Conservation (phyloP, 2,888 invertebrate genomes). For the Synanthedon myopaeformis region DNA sequence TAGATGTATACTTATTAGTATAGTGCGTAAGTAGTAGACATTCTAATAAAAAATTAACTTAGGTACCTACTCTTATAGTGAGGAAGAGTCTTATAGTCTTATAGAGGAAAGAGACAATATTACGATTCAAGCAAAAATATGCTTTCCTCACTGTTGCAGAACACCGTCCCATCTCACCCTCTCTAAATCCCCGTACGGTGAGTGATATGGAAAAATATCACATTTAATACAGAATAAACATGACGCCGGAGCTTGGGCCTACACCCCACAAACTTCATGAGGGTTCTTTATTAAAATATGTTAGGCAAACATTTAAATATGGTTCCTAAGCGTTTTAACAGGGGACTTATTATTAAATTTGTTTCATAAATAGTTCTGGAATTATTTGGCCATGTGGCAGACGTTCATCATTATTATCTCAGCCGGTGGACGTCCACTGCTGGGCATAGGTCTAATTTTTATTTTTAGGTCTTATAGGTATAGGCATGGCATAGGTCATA, state of each 20-base stretch:
- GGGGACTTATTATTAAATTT: not conserved
- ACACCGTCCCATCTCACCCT: conserved; percentile 27
- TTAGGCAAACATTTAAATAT: conserved; percentile 41
- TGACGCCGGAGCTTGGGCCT: conserved; percentile 27
- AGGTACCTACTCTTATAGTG: too few species aligned
- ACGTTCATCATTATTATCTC: too few species aligned
- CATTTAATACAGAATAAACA: conserved; percentile 56
- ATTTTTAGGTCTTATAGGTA: too few species aligned
- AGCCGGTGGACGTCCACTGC: too few species aligned
- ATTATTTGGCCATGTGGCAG: too few species aligned
- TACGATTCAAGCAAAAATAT: not conserved
- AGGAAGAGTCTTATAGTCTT: too few species aligned
- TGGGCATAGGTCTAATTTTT: too few species aligned
- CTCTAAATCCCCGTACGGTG: conserved; percentile 37
- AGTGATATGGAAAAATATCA: conserved; percentile 66
- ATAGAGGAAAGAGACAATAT: not conserved
- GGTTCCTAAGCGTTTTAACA: not conserved
- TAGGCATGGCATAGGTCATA: too few species aligned
- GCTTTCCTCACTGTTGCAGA: conserved; percentile 18
- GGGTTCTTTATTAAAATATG: conserved; percentile 51
- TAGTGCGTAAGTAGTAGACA: too few species aligned
- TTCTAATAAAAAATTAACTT: too few species aligned
- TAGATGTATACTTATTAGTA: too few species aligned
- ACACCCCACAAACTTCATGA: conserved; percentile 13
- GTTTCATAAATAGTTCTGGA: too few species aligned